Evolutionary conservation across 2,797 vertebrate species (phyloP).

Genomic region (Coranthus polyacanthus): DNA sequence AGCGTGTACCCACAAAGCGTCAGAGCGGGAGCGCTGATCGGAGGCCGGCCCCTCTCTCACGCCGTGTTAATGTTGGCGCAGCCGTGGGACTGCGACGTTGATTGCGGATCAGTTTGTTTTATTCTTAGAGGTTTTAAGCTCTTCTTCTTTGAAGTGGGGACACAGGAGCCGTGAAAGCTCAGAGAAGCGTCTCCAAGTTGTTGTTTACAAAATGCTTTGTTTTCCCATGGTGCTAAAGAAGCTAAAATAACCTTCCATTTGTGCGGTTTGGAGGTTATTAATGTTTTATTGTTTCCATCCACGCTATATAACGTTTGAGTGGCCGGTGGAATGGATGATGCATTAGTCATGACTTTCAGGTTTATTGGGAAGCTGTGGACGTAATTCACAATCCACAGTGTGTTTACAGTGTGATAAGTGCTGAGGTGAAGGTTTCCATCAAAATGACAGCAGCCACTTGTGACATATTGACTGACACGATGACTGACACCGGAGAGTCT

Average conservation of each 20-base stretch:
- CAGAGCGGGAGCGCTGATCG: slow-evolving; percentile 63
- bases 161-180: slow-evolving; percentile 57
- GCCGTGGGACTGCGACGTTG: slow-evolving; percentile 43
- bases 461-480: too few relatives aligned
- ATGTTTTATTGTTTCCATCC: slow-evolving; percentile 74
- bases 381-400: too few relatives aligned
- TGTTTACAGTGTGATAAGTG: too few relatives aligned
- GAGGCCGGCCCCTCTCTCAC: slow-evolving; percentile 51
- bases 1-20: slow-evolving; percentile 64
- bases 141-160: slow-evolving; percentile 57
- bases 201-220: slow-evolving; percentile 73
- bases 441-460: too few relatives aligned
- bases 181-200: slow-evolving; percentile 41
- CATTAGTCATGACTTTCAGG: too few relatives aligned
- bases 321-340: too few relatives aligned
- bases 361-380: too few relatives aligned
- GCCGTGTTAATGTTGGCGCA: slow-evolving; percentile 32
- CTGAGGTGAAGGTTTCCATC: too few relatives aligned
- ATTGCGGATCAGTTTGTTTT: slow-evolving; percentile 67
- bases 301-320: too few relatives aligned
- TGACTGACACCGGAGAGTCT: too few relatives aligned
- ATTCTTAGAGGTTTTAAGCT: slow-evolving; percentile 66
- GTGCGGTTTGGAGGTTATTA: slow-evolving; percentile 60
- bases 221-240: slow-evolving; percentile 57
- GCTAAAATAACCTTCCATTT: slow-evolving; percentile 73